Evolutionary conservation across 92 coral and sea anemone genomes (phyloP).

Genomic region (Bergia sp.): DNA sequence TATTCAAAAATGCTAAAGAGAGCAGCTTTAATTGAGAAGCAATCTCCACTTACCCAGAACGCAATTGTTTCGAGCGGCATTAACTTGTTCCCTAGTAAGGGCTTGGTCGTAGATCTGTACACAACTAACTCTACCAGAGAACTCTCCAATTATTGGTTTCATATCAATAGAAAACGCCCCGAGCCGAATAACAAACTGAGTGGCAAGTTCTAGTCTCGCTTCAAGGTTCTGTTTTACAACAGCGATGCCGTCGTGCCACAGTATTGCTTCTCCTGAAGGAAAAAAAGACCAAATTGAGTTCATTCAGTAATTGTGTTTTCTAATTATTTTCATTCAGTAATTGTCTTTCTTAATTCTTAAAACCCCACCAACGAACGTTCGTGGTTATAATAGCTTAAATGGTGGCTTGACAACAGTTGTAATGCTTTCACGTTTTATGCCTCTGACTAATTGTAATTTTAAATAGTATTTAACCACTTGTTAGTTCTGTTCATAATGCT

Average conservation of each 20-base stretch:
- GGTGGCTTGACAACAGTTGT: too few species aligned
- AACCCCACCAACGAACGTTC: too few species aligned
- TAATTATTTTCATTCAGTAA: background rate
- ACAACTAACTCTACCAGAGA: slow-evolving; percentile 62
- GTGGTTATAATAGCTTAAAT: too few species aligned
- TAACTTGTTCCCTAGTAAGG: slow-evolving; percentile 56
- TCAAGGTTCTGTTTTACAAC: slow-evolving; percentile 45
- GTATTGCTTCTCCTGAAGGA: slow-evolving; percentile 38
- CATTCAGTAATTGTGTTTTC: background rate
- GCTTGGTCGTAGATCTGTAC: slow-evolving; percentile 67
- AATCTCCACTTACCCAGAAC: slow-evolving; percentile 43
- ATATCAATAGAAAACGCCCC: slow-evolving; percentile 54
- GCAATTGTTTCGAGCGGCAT: slow-evolving; percentile 64
- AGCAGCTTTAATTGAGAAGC: background rate
- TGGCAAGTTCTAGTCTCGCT: slow-evolving; percentile 54
- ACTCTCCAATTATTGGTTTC: slow-evolving; percentile 36
- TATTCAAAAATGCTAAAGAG: background rate
- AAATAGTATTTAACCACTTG: too few species aligned
- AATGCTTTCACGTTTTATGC: too few species aligned
- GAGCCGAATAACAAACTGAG: slow-evolving; percentile 61
- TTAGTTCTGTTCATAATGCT: too few species aligned
- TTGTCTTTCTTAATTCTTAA: background rate
- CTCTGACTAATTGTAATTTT: too few species aligned
- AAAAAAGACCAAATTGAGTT: background rate
- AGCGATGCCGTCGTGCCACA: slow-evolving; percentile 63